phyloP scores from a whole-genome alignment of 2,888 invertebrate genomes.

The Euclidia mi region DNA sequence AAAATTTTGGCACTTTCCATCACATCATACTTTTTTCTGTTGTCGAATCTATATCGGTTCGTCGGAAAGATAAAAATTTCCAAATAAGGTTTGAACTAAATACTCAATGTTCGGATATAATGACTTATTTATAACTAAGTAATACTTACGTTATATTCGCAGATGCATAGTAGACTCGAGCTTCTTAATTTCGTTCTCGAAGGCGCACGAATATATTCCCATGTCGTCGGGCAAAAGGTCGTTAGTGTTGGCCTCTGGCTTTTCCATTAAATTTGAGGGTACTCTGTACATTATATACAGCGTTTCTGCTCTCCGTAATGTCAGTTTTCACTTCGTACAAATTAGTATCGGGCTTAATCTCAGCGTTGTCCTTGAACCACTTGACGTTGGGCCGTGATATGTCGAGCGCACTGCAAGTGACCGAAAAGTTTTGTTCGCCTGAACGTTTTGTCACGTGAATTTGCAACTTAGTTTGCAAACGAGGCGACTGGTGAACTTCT shows the following conservation, averaged over 20 bases:
- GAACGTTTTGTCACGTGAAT: conserved; percentile 95
- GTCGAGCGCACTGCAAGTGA: conserved; percentile 96
- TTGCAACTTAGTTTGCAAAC: no score
- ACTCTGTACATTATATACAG: conserved; percentile 95
- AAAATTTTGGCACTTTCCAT: conserved; percentile 96
- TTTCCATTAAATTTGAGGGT: conserved; percentile 95
- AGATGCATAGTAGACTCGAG: conserved; percentile 97
- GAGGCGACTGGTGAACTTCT: conserved; percentile 97
- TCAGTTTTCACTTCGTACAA: conserved; percentile 95
- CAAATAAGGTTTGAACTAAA: not conserved
- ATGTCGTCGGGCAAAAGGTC: conserved; percentile 95
- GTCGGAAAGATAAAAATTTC: conserved; percentile 86
- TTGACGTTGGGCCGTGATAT: no score
- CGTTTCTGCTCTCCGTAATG: conserved; percentile 93
- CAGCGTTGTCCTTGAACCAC: conserved; percentile 95
- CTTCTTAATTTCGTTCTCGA: conserved; percentile 96
- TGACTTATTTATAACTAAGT: not conserved
- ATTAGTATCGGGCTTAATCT: conserved; percentile 94
- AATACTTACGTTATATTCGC: conserved; percentile 95
- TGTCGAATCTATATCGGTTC: conserved; percentile 96
- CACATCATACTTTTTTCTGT: conserved; percentile 96
- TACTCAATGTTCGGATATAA: not conserved
- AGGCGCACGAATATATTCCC: conserved; percentile 96
- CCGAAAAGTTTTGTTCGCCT: conserved; percentile 94
- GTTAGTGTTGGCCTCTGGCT: conserved; percentile 93